Conservation (phyloP, 2,797 vertebrate genomes). For the Sebastiscus tertius region DNA sequence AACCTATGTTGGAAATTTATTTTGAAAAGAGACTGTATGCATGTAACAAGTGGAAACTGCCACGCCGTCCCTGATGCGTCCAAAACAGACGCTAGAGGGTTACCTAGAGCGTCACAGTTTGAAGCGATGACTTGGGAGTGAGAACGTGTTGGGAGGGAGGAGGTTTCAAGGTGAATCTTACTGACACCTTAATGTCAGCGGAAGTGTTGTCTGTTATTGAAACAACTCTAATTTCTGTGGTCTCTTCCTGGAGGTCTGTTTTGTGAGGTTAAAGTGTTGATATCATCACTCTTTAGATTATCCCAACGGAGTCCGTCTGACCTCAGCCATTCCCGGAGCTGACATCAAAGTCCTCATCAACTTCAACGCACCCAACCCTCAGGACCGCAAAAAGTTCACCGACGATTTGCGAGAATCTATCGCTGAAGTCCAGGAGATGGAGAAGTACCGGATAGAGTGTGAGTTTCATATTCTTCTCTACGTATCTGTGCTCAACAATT, state of each 20-base stretch:
- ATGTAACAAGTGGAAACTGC: too few relatives aligned
- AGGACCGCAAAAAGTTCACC: conserved; percentile 97
- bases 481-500: background rate
- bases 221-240: too few relatives aligned
- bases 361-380: conserved; percentile 97
- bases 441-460: conserved; percentile 99
- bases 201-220: background rate
- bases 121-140: background rate
- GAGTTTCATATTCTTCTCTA: conserved; percentile 65
- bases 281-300: conserved; percentile 85
- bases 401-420: conserved; percentile 96
- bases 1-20: background rate
- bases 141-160: too few relatives aligned
- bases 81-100: background rate
- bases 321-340: conserved; percentile 92
- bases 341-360: conserved; percentile 97
- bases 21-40: too few relatives aligned
- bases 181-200: background rate
- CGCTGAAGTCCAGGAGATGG: conserved; percentile 98
- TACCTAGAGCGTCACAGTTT: background rate
- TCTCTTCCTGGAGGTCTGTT: too few relatives aligned
- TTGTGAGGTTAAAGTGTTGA: too few relatives aligned
- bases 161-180: background rate
- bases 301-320: conserved; percentile 95
- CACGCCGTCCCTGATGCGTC: background rate